phyloP scores from a whole-genome alignment of 2,797 vertebrate species.

The Anisognathus igniventris region DNA sequence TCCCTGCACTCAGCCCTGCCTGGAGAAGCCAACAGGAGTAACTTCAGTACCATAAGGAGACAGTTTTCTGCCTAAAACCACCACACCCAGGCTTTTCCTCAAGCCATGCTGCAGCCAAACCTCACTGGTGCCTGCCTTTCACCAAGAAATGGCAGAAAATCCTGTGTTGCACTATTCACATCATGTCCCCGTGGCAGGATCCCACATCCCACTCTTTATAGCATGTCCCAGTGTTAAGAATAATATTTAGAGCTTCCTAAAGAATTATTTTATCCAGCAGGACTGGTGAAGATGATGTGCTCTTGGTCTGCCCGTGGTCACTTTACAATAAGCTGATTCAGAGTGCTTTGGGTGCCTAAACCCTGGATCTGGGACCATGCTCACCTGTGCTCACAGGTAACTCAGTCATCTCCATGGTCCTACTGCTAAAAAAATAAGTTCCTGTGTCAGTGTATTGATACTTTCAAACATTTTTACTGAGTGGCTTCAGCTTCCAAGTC shows the following conservation, averaged over 20 bases:
- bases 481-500: background rate
- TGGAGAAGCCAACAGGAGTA: background rate
- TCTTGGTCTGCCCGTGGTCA: background rate
- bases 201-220: background rate
- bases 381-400: background rate
- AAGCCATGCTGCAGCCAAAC: background rate
- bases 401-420: background rate
- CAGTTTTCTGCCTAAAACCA: background rate
- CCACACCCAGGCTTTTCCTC: background rate
- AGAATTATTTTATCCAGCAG: background rate
- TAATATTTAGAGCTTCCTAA: background rate
- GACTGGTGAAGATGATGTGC: background rate
- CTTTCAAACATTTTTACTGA: background rate
- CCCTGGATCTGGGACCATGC: background rate
- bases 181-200: rapidly evolving
- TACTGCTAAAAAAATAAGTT: background rate
- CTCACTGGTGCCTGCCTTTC: background rate
- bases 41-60: background rate
- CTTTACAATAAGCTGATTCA: background rate
- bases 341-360: background rate
- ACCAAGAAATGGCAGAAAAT: background rate
- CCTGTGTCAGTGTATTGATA: background rate
- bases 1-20: background rate
- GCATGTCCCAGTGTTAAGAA: background rate
- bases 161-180: background rate